Evolutionary conservation across 2,797 vertebrate genomes (phyloP).

Genomic region (Thaleichthys pacificus): DNA sequence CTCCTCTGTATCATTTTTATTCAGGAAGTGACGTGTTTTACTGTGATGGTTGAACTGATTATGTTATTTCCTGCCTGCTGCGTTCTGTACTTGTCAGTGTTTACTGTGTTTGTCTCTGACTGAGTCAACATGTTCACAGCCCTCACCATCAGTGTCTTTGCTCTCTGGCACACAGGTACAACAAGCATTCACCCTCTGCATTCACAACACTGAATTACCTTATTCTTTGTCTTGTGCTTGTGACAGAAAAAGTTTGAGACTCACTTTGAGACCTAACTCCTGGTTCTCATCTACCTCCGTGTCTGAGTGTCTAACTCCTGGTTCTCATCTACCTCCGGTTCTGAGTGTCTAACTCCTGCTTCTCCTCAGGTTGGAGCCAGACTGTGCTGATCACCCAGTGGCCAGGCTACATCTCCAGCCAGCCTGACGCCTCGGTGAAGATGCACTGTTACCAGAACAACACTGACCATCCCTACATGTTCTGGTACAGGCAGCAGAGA

Average conservation of each 20-base stretch:
- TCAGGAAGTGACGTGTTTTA: neutral
- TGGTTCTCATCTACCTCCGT: too few species aligned
- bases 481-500: too few species aligned
- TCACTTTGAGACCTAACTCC: neutral
- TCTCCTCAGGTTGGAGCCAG: neutral
- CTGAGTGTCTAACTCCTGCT: neutral
- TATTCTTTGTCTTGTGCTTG: neutral
- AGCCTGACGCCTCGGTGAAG: neutral
- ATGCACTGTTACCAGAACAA: too few species aligned
- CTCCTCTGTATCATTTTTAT: neutral
- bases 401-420: neutral
- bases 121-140: neutral
- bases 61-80: neutral
- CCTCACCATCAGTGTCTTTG: neutral
- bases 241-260: neutral
- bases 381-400: constrained; percentile 1
- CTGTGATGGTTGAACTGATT: neutral
- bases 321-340: neutral
- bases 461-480: too few species aligned
- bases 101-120: too few species aligned
- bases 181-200: neutral
- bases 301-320: neutral
- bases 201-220: neutral
- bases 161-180: neutral
- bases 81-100: too few species aligned